Evolutionary conservation across 2,888 invertebrate species (phyloP), one percentile per base, ranked within the genome.

Genomic region (Anarsia innoxiella): DNA sequence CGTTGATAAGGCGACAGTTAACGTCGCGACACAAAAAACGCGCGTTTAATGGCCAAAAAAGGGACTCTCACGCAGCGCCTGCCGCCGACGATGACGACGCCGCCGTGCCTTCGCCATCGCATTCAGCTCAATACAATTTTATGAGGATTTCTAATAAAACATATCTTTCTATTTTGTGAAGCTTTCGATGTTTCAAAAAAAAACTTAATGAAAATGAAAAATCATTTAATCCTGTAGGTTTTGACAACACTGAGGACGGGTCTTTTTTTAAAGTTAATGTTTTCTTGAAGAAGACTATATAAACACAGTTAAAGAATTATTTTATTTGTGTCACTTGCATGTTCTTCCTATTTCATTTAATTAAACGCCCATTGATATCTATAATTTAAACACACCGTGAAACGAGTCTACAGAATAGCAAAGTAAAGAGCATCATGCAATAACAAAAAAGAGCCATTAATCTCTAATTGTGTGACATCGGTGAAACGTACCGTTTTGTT

Each of bases 401-500:
- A 82, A 80, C 75, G 78, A 79, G 68, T 63, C 73, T 68, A 75
- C 79, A 78, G 77, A 79, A 70, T 59, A 63, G n/a, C n/a, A n/a
- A n/a, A 62, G 70, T 74, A 72, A 82, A 80, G 75, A 80, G 67
- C 71, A 75, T 75, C 69, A 63, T 60, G 59, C 64, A 71, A 69
- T 76, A 73, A 80, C 80, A 82, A 78, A 77, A 76, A 73, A 56
- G 57, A 53, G 66, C 69, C 77, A 83, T 83, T 82, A 83, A 83
- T 83, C 83, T 77, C 72, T 65, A 64, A 80, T 80, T 83, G 83
- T 83, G 70, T 58, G 66, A 65, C 59, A 28, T 56, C 64, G 66
- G 67, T 63, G 69, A 69, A 64, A 62, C 65, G 66, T 65, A 61
- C 65, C 67, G 74, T 70, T 68, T 68, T 82, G 82, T 82, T 77